phyloP scores from a whole-genome alignment of 2,797 vertebrate species.

The Phataginus tricuspis region DNA sequence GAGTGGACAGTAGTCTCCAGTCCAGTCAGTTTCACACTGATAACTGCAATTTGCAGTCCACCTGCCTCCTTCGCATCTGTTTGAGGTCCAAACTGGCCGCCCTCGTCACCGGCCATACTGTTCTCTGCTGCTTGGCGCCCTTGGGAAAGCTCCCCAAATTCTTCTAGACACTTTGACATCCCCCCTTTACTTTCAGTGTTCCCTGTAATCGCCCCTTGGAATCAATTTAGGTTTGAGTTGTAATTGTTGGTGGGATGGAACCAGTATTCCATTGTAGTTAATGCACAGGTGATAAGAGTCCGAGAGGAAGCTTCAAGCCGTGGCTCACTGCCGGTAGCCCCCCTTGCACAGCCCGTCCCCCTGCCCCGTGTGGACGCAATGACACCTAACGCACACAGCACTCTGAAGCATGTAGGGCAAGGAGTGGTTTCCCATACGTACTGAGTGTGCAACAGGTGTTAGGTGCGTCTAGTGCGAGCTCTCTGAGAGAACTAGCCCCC shows the following conservation, averaged over 20 bases:
- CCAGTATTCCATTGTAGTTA: neutral
- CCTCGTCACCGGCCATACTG: rapidly evolving
- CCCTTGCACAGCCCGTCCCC: neutral
- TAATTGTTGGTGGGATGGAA: neutral
- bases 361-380: neutral
- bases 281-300: neutral
- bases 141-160: neutral
- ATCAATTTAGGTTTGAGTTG: neutral
- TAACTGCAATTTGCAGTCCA: neutral
- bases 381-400: neutral
- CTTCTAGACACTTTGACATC: neutral
- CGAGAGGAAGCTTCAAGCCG: neutral
- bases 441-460: neutral
- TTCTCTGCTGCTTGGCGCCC: neutral
- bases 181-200: neutral
- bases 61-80: neutral
- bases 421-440: neutral
- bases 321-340: neutral
- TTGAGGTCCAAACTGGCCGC: neutral
- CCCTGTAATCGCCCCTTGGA: neutral
- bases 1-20: neutral
- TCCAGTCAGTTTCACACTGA: neutral
- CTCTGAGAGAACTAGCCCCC: neutral
- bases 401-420: neutral
- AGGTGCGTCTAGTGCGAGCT: neutral